Evolutionary conservation across 2,797 vertebrate species (phyloP).

Genomic region (Saxicola maurus): DNA sequence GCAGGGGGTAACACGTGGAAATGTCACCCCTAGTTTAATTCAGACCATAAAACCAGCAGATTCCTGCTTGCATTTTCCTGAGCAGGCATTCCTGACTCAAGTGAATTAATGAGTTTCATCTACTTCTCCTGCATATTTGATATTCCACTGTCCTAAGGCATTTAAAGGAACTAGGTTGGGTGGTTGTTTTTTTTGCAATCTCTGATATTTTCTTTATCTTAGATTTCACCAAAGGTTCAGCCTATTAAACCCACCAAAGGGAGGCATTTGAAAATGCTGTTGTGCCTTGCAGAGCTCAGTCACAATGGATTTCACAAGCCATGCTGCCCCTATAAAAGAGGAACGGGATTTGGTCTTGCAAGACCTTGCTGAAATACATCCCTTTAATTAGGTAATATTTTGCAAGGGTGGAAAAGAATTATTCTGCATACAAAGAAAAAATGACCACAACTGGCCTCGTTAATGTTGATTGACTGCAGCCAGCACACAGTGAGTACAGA

Average conservation of each 20-base stretch:
- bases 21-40: neutral
- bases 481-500: neutral
- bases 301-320: neutral
- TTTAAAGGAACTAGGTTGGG: neutral
- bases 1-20: neutral
- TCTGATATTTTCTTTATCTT: neutral
- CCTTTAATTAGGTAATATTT: conserved; percentile 42
- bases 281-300: neutral
- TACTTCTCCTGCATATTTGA: neutral
- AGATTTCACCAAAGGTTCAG: conserved; percentile 13
- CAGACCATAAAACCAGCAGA: neutral
- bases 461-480: conserved; percentile 25
- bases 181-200: neutral
- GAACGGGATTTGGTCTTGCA: neutral
- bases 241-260: neutral
- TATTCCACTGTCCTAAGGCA: neutral
- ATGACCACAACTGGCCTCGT: conserved; percentile 40
- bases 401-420: conserved; percentile 7
- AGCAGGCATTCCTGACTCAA: neutral
- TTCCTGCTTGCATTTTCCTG: neutral
- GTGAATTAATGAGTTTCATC: conserved; percentile 11
- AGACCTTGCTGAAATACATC: conserved; percentile 28
- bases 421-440: conserved; percentile 5
- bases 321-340: neutral
- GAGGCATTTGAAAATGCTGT: neutral